phyloP scores from a whole-genome alignment of 2,888 invertebrate genomes.

The Metallyticus violacea region DNA sequence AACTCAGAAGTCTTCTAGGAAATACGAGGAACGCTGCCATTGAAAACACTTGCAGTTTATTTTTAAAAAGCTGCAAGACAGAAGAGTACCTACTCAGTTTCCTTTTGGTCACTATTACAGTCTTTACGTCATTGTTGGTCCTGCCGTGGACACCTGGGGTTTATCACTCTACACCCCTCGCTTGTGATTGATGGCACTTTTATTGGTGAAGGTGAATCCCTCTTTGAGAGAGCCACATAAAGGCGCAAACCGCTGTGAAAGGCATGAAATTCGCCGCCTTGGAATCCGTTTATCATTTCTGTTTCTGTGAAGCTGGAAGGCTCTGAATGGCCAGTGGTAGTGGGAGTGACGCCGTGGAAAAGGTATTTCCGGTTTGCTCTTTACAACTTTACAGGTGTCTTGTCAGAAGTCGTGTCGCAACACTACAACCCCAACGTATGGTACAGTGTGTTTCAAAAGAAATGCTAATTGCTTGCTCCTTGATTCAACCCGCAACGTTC shows the following conservation, averaged over 20 bases:
- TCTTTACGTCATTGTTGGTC: neutral
- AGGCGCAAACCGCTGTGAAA: neutral
- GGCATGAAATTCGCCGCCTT: slow-evolving; percentile 4
- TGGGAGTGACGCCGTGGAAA: neutral
- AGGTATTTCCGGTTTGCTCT: slow-evolving; percentile 2
- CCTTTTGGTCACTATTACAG: too few relatives aligned
- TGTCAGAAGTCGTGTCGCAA: neutral
- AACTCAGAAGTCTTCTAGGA: too few relatives aligned
- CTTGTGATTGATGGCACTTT: neutral
- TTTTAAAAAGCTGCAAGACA: too few relatives aligned
- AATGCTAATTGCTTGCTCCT: neutral
- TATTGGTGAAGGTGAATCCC: neutral
- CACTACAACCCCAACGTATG: neutral
- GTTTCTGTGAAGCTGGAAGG: too few relatives aligned
- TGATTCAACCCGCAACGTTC: neutral
- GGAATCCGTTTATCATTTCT: slow-evolving; percentile 2
- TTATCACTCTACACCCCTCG: neutral
- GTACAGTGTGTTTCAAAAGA: neutral
- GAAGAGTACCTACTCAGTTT: too few relatives aligned
- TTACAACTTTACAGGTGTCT: neutral
- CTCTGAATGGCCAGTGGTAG: neutral
- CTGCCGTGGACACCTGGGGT: neutral
- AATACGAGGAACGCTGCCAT: too few relatives aligned
- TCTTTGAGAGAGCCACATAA: neutral
- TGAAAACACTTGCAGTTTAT: too few relatives aligned